Percentiles rank a stretch among this genome's conserved stretches.
These are phyloP conservation scores for Salarias fasciatus DNA, from an alignment of 2,797 vertebrate genomes.

Conservation along the genomic window DNA sequence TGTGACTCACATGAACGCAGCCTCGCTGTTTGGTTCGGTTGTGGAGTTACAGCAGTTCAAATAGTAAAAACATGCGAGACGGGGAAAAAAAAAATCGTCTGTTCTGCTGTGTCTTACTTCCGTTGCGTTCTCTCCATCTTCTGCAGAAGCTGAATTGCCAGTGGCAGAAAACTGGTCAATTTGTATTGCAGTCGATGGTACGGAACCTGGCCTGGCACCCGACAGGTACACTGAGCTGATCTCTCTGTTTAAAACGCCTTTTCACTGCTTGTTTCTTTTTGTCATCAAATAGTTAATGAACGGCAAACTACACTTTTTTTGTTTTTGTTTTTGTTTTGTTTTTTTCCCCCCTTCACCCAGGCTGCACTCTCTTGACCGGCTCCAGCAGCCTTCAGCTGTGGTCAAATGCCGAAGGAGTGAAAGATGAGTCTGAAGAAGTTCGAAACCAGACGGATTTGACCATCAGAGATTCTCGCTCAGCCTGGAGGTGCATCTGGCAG, in stretches of 20 bases:
- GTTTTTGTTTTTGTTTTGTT: constrained; percentile 17
- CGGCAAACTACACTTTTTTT: constrained; percentile 3
- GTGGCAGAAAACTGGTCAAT: constrained; percentile 96
- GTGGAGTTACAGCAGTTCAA: constrained; percentile 11
- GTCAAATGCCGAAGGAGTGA: constrained; percentile 80
- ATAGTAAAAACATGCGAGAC: not conserved
- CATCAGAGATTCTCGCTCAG: constrained; percentile 63
- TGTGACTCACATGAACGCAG: constrained; percentile 38
- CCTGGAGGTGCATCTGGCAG: constrained; percentile 94
- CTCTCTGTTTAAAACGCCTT: not conserved
- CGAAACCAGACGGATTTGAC: constrained; percentile 67
- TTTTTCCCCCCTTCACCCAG: too few relatives aligned
- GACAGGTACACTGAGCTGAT: constrained; percentile 82
- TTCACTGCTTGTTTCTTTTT: too few relatives aligned
- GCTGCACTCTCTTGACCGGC: constrained; percentile 90
- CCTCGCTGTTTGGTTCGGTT: constrained; percentile 18
- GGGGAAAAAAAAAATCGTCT: not conserved
- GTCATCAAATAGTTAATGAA: not conserved
- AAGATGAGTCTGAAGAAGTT: constrained; percentile 69
- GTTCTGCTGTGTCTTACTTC: not conserved
- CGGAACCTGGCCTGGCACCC: constrained; percentile 96
- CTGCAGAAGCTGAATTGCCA: constrained; percentile 88
- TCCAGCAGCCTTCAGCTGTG: constrained; percentile 92
- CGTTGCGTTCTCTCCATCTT: constrained; percentile 8
- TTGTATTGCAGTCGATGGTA: constrained; percentile 87